phyloP scores from a whole-genome alignment of 2,797 vertebrate genomes.

The Gambusia yucatana region DNA sequence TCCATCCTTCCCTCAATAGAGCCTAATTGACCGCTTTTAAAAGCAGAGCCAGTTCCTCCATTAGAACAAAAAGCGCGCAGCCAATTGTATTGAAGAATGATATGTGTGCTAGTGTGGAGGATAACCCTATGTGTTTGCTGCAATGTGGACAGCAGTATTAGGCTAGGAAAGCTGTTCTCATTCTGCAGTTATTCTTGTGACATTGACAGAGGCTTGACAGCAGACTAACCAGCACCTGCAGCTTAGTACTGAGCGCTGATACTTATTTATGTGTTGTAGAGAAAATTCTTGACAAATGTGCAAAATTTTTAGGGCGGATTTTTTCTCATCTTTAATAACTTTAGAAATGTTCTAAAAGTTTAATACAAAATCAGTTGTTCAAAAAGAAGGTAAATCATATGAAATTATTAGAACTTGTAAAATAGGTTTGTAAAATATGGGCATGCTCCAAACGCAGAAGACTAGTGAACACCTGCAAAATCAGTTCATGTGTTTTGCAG shows the following conservation, averaged over 20 bases:
- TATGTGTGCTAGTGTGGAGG: slow-evolving; percentile 19
- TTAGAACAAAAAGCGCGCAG: slow-evolving; percentile 72
- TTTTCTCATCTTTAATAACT: not conserved
- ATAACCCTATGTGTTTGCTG: slow-evolving; percentile 20
- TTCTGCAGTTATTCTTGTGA: slow-evolving; percentile 62
- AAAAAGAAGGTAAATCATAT: not conserved
- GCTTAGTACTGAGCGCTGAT: slow-evolving; percentile 9
- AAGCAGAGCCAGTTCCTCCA: slow-evolving; percentile 69
- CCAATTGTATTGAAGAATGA: slow-evolving; percentile 59
- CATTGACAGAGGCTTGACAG: slow-evolving; percentile 51
- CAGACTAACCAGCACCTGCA: slow-evolving; percentile 40
- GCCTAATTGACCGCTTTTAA: slow-evolving; percentile 80
- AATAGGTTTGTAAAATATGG: not conserved
- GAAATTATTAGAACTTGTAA: not conserved
- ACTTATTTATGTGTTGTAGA: slow-evolving; percentile 28
- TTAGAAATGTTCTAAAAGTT: not conserved
- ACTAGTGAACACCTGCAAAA: slow-evolving; percentile 23
- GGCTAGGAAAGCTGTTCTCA: slow-evolving; percentile 68
- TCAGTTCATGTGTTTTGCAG: slow-evolving; percentile 20
- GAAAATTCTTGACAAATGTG: slow-evolving; percentile 24
- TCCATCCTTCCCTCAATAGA: slow-evolving; percentile 64
- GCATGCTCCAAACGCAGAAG: not conserved
- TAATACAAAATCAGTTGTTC: not conserved
- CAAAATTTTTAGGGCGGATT: not conserved
- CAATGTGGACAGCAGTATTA: slow-evolving; percentile 65